These are phyloP conservation scores for Manduca sexta DNA, from an alignment of 1,140 invertebrate genomes.

Conservation along the genomic window DNA sequence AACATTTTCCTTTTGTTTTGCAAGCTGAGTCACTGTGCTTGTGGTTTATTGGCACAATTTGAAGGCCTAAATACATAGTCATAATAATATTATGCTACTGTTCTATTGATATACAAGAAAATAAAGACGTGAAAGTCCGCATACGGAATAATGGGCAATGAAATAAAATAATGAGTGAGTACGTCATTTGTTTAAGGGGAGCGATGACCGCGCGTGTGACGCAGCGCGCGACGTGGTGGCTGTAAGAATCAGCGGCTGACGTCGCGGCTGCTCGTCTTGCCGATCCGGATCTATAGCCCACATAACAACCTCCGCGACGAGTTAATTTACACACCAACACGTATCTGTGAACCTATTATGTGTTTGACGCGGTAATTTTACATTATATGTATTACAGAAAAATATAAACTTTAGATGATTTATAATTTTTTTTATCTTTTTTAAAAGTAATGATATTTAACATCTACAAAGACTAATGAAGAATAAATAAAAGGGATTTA, in stretches of 20 bases:
- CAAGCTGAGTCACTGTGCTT: too few species aligned
- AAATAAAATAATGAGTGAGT: slow-evolving; percentile 63
- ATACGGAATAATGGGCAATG: slow-evolving; percentile 21
- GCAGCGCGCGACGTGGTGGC: slow-evolving; percentile 16
- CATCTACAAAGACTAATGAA: too few species aligned
- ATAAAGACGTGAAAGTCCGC: neutral
- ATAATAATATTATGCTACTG: neutral
- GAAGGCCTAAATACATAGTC: too few species aligned
- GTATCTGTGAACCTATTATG: too few species aligned
- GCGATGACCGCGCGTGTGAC: slow-evolving; percentile 37
- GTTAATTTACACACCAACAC: neutral
- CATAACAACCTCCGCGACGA: slow-evolving; percentile 5
- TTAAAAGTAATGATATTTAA: too few species aligned
- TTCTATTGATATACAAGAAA: slow-evolving; percentile 1
- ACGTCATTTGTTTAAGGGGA: slow-evolving; percentile 52
- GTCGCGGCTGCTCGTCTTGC: slow-evolving; percentile 8
- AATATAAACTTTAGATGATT: too few species aligned
- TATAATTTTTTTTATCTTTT: too few species aligned
- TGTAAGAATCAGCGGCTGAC: slow-evolving; percentile 19
- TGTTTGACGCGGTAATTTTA: too few species aligned
- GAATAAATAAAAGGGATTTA: too few species aligned
- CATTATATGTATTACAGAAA: too few species aligned
- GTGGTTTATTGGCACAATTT: too few species aligned
- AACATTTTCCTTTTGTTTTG: neutral
- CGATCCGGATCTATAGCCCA: slow-evolving; percentile 15